Evolutionary conservation across 2,113 vertebrate genomes (phyloP).

Genomic region (Pygoscelis adeliae): DNA sequence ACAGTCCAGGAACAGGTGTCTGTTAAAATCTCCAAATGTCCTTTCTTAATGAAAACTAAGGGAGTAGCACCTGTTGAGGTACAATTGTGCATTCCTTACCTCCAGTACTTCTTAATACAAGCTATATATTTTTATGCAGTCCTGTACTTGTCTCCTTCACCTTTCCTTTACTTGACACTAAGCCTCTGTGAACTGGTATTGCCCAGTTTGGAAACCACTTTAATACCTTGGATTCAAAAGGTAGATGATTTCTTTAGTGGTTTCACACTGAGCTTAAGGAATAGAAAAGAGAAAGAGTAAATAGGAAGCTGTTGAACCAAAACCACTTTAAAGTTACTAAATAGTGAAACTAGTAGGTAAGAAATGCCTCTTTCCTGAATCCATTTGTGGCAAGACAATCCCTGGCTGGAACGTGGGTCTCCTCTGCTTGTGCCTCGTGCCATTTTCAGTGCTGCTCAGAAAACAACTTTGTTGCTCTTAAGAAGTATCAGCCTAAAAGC

Average conservation of each 20-base stretch:
- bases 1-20: background rate
- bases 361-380: background rate
- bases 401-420: fast-evolving
- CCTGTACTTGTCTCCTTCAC: background rate
- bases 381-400: background rate
- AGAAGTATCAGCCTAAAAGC: background rate
- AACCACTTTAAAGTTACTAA: background rate
- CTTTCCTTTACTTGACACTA: background rate
- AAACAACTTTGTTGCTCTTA: background rate
- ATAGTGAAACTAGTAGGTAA: background rate
- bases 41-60: background rate
- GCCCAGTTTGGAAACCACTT: background rate
- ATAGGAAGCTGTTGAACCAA: background rate
- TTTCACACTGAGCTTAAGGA: background rate
- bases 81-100: background rate
- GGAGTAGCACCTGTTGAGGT: background rate
- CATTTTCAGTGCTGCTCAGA: background rate
- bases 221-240: background rate
- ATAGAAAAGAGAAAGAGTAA: background rate
- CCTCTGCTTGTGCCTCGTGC: background rate
- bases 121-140: background rate
- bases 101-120: background rate
- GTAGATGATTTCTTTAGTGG: background rate
- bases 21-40: background rate
- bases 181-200: background rate